phyloP scores from a whole-genome alignment of 2,797 vertebrate species.

The Chiloscyllium punctatum region DNA sequence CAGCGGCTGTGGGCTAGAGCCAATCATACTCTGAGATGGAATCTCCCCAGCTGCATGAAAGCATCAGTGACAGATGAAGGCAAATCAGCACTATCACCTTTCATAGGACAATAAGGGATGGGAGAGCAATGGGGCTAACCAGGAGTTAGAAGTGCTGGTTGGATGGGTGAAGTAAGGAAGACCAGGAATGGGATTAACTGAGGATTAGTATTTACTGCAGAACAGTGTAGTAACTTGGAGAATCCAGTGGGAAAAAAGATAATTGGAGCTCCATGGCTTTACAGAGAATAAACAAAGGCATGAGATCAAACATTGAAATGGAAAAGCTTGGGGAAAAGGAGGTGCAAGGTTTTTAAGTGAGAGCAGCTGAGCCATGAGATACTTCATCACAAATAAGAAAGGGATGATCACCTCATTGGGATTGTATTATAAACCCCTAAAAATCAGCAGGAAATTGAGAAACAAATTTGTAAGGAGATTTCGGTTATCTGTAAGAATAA shows the following conservation, averaged over 20 bases:
- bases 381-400: neutral
- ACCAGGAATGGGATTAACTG: neutral
- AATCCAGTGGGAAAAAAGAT: too few species aligned
- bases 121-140: neutral
- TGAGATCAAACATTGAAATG: neutral
- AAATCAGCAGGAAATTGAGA: too few species aligned
- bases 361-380: neutral
- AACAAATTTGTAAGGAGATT: too few species aligned
- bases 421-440: too few species aligned
- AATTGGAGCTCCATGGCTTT: neutral
- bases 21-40: neutral
- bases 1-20: too few species aligned
- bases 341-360: neutral
- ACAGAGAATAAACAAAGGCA: neutral
- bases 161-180: neutral
- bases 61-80: neutral
- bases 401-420: too few species aligned
- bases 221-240: neutral
- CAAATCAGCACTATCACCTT: neutral
- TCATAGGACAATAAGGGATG: neutral
- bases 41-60: neutral
- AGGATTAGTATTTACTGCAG: neutral
- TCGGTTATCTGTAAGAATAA: too few species aligned
- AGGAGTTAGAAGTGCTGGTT: neutral
- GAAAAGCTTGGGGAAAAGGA: neutral